Evolutionary conservation across 2,113 vertebrate species (phyloP), one percentile per base, ranked within the genome.

Genomic region (Romanogobio albipinnatus): DNA sequence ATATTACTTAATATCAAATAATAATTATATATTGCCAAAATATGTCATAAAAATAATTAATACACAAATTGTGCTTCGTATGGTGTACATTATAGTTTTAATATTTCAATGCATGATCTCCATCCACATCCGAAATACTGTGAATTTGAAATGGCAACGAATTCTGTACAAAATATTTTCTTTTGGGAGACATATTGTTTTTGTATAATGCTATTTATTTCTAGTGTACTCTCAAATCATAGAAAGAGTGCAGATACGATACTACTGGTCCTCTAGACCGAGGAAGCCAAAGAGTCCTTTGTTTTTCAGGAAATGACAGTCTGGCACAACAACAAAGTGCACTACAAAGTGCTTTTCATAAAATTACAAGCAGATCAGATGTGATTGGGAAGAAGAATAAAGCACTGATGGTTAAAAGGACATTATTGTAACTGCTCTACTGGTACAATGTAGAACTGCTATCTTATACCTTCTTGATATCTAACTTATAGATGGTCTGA

Each of bases 401-500:
- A 81, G 62, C 61, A 66, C 15, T 47, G 43, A 3, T 17, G 11
- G 36, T 5, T 45, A 29, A 19, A 66, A 66, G 1, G 33, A 59
- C 19, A 1, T 61, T 11, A 45, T 24, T 61, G 33, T 61, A 66
- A 33, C 76, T 39, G 58, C 53, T 19, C 53, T 56, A 22, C 3
- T 56, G 17, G 8, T 56, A 19, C 22, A 4, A n/a, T 15, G 76
- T 59, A 59, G 5, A 58, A 43, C 14, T 68, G 24, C 26, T 78
- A 86, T 6, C 39, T 84, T 15, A 19, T 51, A 61, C 24, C 82
- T 0, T 64, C 9, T 62, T 83, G 53, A 92, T 95, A 85, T 96
- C 95, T 87, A 99, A 92, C 89, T 94, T 96, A 88, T 99, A 99
- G 89, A 98, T 89, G 1, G 96, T 96, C 93, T 99, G 98, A 91